These are phyloP conservation scores for Lampropteryx suffumata DNA, from an alignment of 2,888 invertebrate species.

Conservation along the genomic window DNA sequence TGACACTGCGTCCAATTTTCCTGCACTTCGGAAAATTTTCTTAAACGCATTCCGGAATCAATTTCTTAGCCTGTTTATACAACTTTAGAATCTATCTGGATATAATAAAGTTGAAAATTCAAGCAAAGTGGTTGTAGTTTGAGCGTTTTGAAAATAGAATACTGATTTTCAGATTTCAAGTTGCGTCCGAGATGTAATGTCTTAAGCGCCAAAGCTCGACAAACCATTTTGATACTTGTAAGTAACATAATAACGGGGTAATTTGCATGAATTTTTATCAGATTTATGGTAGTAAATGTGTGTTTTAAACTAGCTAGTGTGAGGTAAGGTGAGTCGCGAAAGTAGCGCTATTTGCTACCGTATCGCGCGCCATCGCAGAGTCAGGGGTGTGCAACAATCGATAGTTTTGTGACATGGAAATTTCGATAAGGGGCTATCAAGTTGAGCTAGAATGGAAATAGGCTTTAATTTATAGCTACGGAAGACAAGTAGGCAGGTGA, in stretches of 20 bases:
- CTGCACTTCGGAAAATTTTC: conserved; percentile 44
- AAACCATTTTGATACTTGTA: conserved; percentile 27
- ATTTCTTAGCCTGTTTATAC: conserved; percentile 27
- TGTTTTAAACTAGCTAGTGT: conserved; percentile 58
- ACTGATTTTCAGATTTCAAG: conserved; percentile 63
- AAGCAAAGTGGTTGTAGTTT: conserved; percentile 30
- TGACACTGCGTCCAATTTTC: conserved; percentile 48
- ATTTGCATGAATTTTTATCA: conserved; percentile 35
- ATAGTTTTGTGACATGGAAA: conserved; percentile 25
- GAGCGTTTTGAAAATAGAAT: conserved; percentile 47
- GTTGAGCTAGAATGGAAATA: conserved; percentile 23
- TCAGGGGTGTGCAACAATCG: conserved; percentile 54
- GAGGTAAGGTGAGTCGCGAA: conserved; percentile 76
- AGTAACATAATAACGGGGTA: conserved; percentile 29
- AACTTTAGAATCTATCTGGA: conserved; percentile 37
- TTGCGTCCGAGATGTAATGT: conserved; percentile 40
- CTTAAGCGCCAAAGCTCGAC: conserved; percentile 27
- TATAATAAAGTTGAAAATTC: conserved; percentile 36
- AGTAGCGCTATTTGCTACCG: conserved; percentile 81
- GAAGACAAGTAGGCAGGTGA: conserved; percentile 16
- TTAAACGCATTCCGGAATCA: conserved; percentile 43
- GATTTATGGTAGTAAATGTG: conserved; percentile 27
- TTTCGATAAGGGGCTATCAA: conserved; percentile 24
- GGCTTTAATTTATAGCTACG: conserved; percentile 21
- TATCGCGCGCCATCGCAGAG: conserved; percentile 76